Conservation (phyloP, 2,113 vertebrate genomes). For the Capra hircus region DNA sequence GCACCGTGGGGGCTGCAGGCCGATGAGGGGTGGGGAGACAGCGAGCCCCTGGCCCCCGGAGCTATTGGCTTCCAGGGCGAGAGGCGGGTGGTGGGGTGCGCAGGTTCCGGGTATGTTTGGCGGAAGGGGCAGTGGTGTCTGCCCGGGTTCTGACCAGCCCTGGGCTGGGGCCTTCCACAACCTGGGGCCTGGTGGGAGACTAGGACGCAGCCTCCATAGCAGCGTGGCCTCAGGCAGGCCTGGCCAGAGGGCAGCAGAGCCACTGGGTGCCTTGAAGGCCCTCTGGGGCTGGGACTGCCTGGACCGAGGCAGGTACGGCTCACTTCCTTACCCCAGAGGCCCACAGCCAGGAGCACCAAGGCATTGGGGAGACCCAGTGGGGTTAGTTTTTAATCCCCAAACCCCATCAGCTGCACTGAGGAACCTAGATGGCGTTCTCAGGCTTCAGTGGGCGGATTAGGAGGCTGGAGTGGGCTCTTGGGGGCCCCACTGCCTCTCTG, state of each 20-base stretch:
- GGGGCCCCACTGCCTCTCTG: constrained; percentile 56
- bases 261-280: background rate
- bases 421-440: background rate
- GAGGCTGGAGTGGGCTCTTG: background rate
- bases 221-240: constrained; percentile 67
- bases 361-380: constrained; percentile 33
- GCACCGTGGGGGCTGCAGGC: constrained; percentile 2
- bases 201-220: constrained; percentile 60
- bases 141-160: constrained; percentile 21
- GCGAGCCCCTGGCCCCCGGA: background rate
- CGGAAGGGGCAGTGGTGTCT: background rate
- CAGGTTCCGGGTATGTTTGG: constrained; percentile 3
- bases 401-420: background rate
- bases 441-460: background rate
- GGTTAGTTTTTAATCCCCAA: background rate
- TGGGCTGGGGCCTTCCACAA: constrained; percentile 47
- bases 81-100: background rate
- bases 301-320: background rate
- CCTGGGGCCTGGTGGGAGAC: constrained; percentile 68
- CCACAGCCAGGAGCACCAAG: constrained; percentile 55
- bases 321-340: background rate
- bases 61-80: constrained; percentile 5
- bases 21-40: background rate
- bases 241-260: background rate
- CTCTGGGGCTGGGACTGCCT: background rate